Base-by-base conservation (phyloP, 2,888 invertebrate species). In the Cordylochernes scorpioides region DNA sequence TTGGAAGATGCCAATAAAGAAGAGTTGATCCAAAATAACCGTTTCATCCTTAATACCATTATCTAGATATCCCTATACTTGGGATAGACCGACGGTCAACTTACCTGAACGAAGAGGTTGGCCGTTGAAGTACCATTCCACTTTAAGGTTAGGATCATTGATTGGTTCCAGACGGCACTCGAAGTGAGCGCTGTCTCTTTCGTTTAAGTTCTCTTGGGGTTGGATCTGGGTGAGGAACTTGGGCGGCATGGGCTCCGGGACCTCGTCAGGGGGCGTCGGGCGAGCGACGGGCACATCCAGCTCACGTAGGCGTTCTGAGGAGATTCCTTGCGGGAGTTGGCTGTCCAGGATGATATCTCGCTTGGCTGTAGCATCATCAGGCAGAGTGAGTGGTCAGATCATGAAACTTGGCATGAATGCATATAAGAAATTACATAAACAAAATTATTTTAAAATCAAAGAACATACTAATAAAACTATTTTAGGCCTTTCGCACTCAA, bases 161-260 rank as follows among this genome's bases (percentile, higher is more conserved):
- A 80, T 78, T 0, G 91, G 91, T 50, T 86, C 80, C 13, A 97
- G 75, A 39, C 75, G 69, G 47, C 88, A 88, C 54, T 94, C 88
- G 46, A 97, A 91, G 38, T 82, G 71, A 2, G 84, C 69, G 0
- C 75, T 67, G 53, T 94, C 88, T 15, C 80, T 74, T 59, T 97
- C 84, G 46, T 75, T 77, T 3, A 77, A 66, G 25, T 41, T 36
- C 3, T 74, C 73, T 16, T 69, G 65, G 3, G 77, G 75, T 47
- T 71, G 64, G 42, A 84, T 77, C 40, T 53, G 74, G 1, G 77
- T 77, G 26, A 75, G 67, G 50, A 84, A 84, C 50, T 67, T 71
- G 3, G 84, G 84, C 35, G 82, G 75, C n/a, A n/a, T n/a, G 30
- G 68, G 63, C 39, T 61, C 65, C 8, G 68, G 65, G 4, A 12